Percentiles rank a stretch among this genome's conserved stretches.
These are phyloP conservation scores for Anolis apletophallus DNA, from an alignment of 2,797 vertebrate genomes.

Conservation along the genomic window DNA sequence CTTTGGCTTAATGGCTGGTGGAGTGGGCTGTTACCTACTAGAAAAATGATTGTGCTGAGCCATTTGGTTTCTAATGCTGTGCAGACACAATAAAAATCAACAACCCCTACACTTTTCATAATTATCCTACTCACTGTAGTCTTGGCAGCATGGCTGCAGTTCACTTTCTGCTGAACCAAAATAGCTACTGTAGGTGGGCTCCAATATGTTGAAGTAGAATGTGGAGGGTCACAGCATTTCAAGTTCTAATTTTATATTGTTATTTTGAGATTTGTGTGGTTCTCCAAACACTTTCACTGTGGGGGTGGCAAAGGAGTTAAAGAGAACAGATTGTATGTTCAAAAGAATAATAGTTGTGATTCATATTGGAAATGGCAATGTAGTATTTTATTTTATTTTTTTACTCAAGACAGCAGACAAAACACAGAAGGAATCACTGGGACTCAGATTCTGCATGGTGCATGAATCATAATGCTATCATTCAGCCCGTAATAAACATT, in stretches of 20 bases:
- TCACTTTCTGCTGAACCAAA: conserved; percentile 48
- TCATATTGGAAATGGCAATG: conserved; percentile 36
- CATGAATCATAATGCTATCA: conserved; percentile 17
- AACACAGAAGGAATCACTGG: conserved; percentile 32
- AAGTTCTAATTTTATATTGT: conserved; percentile 51
- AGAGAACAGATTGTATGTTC: conserved; percentile 45
- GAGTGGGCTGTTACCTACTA: conserved; percentile 27
- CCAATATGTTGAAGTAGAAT: conserved; percentile 45
- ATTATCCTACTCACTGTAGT: conserved; percentile 42
- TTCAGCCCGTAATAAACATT: background rate
- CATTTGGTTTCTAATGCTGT: background rate
- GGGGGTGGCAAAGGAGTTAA: conserved; percentile 16
- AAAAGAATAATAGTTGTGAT: conserved; percentile 49
- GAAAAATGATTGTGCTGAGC: conserved; percentile 31
- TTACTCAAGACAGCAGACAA: conserved; percentile 28
- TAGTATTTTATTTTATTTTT: conserved; percentile 27
- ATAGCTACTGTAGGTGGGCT: conserved; percentile 53
- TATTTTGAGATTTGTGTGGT: conserved; percentile 29
- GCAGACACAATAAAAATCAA: conserved; percentile 16
- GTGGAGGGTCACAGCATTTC: conserved; percentile 26
- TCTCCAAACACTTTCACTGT: conserved; percentile 24
- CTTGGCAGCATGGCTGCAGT: conserved; percentile 33
- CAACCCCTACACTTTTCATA: conserved; percentile 45
- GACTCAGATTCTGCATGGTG: background rate
- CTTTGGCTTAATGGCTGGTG: conserved; percentile 20